These are phyloP conservation scores for Conomelus anceps DNA, from an alignment of 2,888 invertebrate species.

Conservation along the genomic window DNA sequence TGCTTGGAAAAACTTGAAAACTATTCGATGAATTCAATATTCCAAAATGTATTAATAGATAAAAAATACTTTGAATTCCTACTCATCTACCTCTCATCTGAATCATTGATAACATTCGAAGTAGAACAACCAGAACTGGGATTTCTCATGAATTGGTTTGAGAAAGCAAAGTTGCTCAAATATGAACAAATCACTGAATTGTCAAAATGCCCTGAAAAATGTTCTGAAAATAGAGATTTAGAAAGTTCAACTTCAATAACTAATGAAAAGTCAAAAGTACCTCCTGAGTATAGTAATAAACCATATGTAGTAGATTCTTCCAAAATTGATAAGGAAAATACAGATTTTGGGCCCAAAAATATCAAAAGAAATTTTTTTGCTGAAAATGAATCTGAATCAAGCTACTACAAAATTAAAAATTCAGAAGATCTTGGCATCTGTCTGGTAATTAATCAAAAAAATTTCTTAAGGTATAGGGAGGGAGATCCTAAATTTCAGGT, in stretches of 20 bases:
- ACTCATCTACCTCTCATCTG: background rate
- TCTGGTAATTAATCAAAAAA: background rate
- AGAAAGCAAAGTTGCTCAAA: background rate
- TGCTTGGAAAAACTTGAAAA: background rate
- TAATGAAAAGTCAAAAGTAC: background rate
- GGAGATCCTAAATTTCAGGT: background rate
- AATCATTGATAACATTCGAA: background rate
- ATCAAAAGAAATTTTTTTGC: background rate
- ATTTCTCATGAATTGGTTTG: background rate
- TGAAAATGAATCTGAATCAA: background rate
- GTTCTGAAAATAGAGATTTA: background rate
- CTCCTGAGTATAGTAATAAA: background rate
- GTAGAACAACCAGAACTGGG: background rate
- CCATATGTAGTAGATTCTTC: background rate
- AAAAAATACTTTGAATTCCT: background rate
- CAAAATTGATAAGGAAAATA: background rate
- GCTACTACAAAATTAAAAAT: background rate
- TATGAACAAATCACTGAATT: background rate
- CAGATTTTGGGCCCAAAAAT: background rate
- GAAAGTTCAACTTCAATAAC: too few species aligned
- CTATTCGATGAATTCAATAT: background rate
- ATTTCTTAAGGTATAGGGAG: background rate
- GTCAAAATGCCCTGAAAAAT: background rate
- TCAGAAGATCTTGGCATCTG: background rate
- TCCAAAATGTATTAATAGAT: background rate